Conservation (phyloP, 2,888 invertebrate genomes). For the Microchrysa polita region DNA sequence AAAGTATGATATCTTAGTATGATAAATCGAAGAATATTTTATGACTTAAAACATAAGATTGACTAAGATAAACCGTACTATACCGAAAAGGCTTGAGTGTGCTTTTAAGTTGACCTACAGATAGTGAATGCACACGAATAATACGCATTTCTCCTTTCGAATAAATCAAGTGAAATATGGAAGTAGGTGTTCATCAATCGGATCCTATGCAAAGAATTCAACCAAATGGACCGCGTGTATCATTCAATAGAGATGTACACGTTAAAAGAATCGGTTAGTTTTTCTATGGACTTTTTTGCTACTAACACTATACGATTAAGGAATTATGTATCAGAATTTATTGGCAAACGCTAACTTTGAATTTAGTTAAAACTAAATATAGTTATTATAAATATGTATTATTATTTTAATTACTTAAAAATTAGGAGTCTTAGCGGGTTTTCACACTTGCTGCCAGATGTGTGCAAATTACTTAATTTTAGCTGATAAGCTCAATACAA, state of each 20-base stretch:
- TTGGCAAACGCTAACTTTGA: too few relatives aligned
- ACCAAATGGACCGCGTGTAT: slow-evolving; percentile 75
- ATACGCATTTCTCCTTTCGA: slow-evolving; percentile 17
- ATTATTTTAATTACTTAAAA: too few relatives aligned
- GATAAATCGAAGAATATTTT: background rate
- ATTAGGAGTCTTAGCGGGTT: too few relatives aligned
- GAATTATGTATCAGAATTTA: too few relatives aligned
- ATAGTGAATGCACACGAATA: background rate
- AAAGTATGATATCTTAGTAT: background rate
- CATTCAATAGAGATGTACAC: slow-evolving; percentile 91
- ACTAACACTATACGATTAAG: slow-evolving; percentile 34
- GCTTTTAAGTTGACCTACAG: background rate
- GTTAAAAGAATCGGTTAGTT: slow-evolving; percentile 88
- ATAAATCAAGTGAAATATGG: slow-evolving; percentile 45
- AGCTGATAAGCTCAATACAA: too few relatives aligned
- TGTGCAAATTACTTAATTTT: too few relatives aligned
- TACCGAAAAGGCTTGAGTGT: background rate
- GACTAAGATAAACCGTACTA: background rate
- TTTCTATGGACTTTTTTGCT: slow-evolving; percentile 35
- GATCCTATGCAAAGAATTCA: slow-evolving; percentile 53
- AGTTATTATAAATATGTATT: too few relatives aligned
- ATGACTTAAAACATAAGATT: background rate
- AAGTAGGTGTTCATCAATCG: slow-evolving; percentile 52
- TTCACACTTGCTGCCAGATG: too few relatives aligned
- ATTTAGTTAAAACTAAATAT: too few relatives aligned